Evolutionary conservation across 2,113 vertebrate genomes (phyloP).

Genomic region (Gasterosteus nipponicus): DNA sequence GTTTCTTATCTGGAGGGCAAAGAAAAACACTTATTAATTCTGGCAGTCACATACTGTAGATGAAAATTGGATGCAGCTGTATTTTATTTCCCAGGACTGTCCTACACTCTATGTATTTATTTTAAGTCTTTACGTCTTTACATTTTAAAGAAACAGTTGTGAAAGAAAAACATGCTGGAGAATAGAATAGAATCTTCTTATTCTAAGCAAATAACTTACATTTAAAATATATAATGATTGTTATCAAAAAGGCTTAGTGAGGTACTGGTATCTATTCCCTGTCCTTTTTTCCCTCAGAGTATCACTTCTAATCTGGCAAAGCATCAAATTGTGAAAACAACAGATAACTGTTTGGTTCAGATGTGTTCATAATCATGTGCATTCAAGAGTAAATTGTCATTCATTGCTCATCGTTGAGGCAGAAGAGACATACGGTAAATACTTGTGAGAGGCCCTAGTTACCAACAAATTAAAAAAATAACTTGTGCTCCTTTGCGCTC

Average conservation of each 20-base stretch:
- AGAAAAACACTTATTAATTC: neutral
- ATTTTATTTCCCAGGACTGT: neutral
- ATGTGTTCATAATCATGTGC: slow-evolving; percentile 6
- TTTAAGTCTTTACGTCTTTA: neutral
- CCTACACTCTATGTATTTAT: neutral
- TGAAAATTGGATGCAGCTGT: neutral
- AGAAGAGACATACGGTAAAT: slow-evolving; percentile 31
- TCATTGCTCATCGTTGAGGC: slow-evolving; percentile 24
- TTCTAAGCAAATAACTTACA: neutral
- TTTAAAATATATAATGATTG: neutral
- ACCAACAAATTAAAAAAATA: neutral
- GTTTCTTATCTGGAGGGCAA: neutral
- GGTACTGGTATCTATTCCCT: neutral
- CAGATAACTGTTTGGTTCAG: neutral
- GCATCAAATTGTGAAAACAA: slow-evolving; percentile 10
- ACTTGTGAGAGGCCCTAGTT: neutral
- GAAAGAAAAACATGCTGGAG: neutral
- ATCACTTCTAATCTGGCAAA: slow-evolving; percentile 15
- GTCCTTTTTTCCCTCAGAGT: neutral
- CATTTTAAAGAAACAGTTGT: slow-evolving; percentile 4
- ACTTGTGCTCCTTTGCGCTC: neutral
- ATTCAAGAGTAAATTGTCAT: slow-evolving; percentile 11
- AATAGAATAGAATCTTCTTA: neutral
- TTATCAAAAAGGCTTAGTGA: neutral
- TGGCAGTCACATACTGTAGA: neutral